Evolutionary conservation across 2,888 invertebrate genomes (phyloP), one percentile per base, ranked within the genome.

Genomic region (Cosmia trapezina): DNA sequence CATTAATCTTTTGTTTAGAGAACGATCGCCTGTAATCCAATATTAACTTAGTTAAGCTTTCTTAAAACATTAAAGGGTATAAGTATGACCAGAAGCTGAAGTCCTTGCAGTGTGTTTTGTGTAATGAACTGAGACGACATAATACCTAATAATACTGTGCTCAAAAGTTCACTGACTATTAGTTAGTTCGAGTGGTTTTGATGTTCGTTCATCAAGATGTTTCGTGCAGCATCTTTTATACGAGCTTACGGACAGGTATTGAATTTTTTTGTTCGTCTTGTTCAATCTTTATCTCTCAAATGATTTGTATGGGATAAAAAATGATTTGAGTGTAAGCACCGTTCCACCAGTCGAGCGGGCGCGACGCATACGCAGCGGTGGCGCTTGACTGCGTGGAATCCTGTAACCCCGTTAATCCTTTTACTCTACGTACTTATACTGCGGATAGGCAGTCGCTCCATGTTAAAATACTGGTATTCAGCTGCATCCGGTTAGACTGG

Each of bases 221-320:
- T 95, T 84, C 95, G 96, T 73, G 95, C 94, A 53, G 93, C 96
- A 73, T 95, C 96, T 75, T 95, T 95, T 86, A 92, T 95, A 88
- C 92, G 94, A 90, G 91, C 90, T 78, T 95, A 94, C 86, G 91
- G 93, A 73, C 95, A 94, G 94, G 95, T 94, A 92, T 78, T 78
- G 69, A 65, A 61, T 70, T 70, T 73, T 76, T 73, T 78, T 82
- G 65, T 81, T 83, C 64, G 64, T 77, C 63, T 73, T 69, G 37
- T 78, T 76, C 59, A 51, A 76, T 75, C 65, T 81, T 73, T 60
- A 79, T 85, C 70, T 77, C 73, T 62, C 33, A 51, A 49, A 64
- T 67, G 69, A 78, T 78, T 83, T 73, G 85, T 62, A 73, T 65
- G 69, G 69, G 62, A 76, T 70, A 83, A 81, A 80, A 84, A 85